Percentiles rank a stretch among this genome's conserved stretches.
phyloP scores from a whole-genome alignment of 2,888 invertebrate genomes.

The Tridacna crocea region DNA sequence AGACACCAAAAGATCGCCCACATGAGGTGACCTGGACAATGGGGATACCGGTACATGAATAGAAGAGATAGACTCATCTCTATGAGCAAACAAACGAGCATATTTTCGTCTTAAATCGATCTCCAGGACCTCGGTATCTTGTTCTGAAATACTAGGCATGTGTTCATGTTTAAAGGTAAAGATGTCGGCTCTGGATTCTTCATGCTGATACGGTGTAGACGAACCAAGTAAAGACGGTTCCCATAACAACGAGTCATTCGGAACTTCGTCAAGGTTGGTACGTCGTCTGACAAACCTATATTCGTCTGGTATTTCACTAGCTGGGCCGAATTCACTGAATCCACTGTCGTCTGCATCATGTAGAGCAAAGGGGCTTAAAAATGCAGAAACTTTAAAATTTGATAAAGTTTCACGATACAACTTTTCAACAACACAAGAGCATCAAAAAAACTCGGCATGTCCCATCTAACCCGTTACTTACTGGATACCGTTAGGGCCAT shows the following conservation, averaged over 20 bases:
- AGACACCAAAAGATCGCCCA: too few species aligned
- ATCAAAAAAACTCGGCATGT: too few species aligned
- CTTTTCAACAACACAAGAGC: too few species aligned
- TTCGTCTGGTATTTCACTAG: slow-evolving; percentile 1
- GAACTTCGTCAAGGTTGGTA: neutral
- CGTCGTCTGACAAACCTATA: neutral
- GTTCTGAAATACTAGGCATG: neutral
- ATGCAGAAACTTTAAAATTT: too few species aligned
- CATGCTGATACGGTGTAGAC: slow-evolving; percentile 14
- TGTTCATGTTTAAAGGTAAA: neutral
- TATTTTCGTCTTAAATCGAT: slow-evolving; percentile 7
- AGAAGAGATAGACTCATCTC: neutral
- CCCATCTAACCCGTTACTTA: too few species aligned
- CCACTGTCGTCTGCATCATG: slow-evolving; percentile 50
- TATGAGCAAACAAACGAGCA: neutral
- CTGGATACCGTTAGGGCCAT: too few species aligned
- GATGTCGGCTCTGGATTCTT: neutral
- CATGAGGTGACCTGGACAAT: too few species aligned
- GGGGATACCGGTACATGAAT: too few species aligned
- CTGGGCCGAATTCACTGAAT: slow-evolving; percentile 39
- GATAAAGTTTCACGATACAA: too few species aligned
- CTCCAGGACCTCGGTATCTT: slow-evolving; percentile 4
- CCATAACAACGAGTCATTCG: neutral
- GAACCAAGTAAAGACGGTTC: slow-evolving; percentile 1
- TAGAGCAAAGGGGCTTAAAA: neutral